These are phyloP conservation scores for Spongilla lacustris DNA, from an alignment of 37 sponge, comb jelly and placozoan genomes.

Conservation along the genomic window DNA sequence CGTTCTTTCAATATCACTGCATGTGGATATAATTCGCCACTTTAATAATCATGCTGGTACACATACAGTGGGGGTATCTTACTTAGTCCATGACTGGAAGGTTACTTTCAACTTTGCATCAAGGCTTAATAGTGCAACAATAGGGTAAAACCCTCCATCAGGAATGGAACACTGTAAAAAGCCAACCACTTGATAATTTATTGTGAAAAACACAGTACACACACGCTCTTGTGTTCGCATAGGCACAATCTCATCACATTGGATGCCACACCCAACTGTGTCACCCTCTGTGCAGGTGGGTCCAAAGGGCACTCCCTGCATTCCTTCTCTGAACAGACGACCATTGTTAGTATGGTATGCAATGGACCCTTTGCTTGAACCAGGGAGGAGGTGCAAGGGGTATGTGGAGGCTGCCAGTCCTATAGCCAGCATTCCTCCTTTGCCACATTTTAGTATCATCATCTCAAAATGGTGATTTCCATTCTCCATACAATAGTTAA, in stretches of 20 bases:
- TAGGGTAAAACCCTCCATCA: constrained; percentile 80
- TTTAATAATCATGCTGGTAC: too few species aligned
- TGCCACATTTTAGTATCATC: constrained; percentile 61
- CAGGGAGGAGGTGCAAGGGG: constrained; percentile 68
- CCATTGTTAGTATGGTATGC: constrained; percentile 85
- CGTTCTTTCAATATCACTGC: background rate
- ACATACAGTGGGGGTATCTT: background rate
- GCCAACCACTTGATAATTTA: constrained; percentile 74
- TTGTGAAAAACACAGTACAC: constrained; percentile 76
- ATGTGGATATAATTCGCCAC: background rate
- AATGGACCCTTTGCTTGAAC: constrained; percentile 68
- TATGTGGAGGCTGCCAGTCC: constrained; percentile 74
- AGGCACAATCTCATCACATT: background rate
- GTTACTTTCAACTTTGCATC: constrained; percentile 62
- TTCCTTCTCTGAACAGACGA: constrained; percentile 60
- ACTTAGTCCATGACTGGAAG: constrained; percentile 70
- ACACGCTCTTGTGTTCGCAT: background rate
- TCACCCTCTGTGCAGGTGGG: constrained; percentile 68
- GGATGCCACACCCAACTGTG: constrained; percentile 79
- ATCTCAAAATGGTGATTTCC: constrained; percentile 84
- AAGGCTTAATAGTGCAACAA: constrained; percentile 79
- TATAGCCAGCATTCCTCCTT: constrained; percentile 68
- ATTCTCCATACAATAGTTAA: constrained; percentile 19
- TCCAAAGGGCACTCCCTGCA: constrained; percentile 69
- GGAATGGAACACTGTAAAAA: constrained; percentile 63